Evolutionary conservation across 2,888 invertebrate genomes (phyloP), one percentile per base, ranked within the genome.

Genomic region (Cistogaster globosa): DNA sequence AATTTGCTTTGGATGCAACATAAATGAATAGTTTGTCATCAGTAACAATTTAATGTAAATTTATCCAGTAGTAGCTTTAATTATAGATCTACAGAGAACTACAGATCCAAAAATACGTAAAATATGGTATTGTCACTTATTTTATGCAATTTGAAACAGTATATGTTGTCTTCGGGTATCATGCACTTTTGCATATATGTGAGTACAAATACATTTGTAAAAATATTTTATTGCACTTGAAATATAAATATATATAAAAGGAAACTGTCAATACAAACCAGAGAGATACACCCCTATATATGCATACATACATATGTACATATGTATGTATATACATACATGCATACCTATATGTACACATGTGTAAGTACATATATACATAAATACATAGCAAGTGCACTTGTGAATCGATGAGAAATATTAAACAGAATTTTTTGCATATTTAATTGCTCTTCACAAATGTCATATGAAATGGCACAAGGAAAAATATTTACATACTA

Each of bases 361-460:
- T 26, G 4, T 4, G 26, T 26, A 26, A 26, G 26, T 26, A 26
- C 26, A 26, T 26, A 1, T 4, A 26, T 26, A 26, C 26, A 26
- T 26, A 26, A 57, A 38, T 62, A 32, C 55, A 63, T 42, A 18
- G 16, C 20, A 62, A 77, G 36, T 18, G 11, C 76, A 48, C 53
- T 67, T 75, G 20, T 38, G 57, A 45, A 11, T 22, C 26, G 45
- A 5, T 22, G 53, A 26, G 36, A 48, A 48, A 65, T 62, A 55
- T 42, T 60, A 9, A 65, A 83, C n/a, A 9, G 36, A 62, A 79
- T 58, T 42, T 78, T 62, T 71, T 80, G 83, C 83, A 80, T 77
- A 71, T 60, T 77, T 86, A 80, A 74, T 86, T 63, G 58, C 68
- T 69, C 48, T 63, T 55, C 22, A 62, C 20, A 75, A 81, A 68